Conservation (phyloP, 2,113 vertebrate species). For the Aphyosemion australe region DNA sequence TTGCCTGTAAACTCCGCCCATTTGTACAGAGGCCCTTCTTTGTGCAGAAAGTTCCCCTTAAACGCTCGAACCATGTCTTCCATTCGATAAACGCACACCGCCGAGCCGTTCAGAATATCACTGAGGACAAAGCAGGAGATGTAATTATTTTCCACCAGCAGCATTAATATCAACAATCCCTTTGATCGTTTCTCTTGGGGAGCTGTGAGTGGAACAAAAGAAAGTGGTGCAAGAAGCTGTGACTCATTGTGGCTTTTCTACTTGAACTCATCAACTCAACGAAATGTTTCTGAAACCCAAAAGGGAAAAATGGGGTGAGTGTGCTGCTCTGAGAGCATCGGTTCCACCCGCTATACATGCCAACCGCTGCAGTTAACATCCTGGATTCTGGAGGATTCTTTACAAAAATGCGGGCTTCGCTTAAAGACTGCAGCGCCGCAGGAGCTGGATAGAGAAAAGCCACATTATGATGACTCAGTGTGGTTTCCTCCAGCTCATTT, state of each 20-base stretch:
- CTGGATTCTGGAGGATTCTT: constrained; percentile 20
- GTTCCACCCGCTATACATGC: constrained; percentile 17
- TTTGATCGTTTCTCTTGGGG: constrained; percentile 22
- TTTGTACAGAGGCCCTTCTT: constrained; percentile 83
- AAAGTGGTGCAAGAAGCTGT: constrained; percentile 11
- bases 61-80: constrained; percentile 80
- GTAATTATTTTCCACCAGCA: background rate
- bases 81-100: constrained; percentile 83
- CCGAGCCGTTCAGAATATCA: constrained; percentile 82
- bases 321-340: constrained; percentile 27
- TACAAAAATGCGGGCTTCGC: constrained; percentile 1
- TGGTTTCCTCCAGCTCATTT: constrained; percentile 17
- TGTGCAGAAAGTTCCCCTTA: constrained; percentile 83
- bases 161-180: background rate
- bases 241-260: constrained; percentile 53
- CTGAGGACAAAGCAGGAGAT: constrained; percentile 53
- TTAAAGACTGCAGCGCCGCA: constrained; percentile 11
- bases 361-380: constrained; percentile 16
- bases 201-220: constrained; percentile 18
- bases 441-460: constrained; percentile 9
- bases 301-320: constrained; percentile 25
- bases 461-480: constrained; percentile 7
- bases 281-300: constrained; percentile 21
- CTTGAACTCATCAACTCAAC: constrained; percentile 36
- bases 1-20: constrained; percentile 82